These are phyloP conservation scores for Drosophila takahashii DNA, from an alignment of 1,140 invertebrate species.

Conservation along the genomic window DNA sequence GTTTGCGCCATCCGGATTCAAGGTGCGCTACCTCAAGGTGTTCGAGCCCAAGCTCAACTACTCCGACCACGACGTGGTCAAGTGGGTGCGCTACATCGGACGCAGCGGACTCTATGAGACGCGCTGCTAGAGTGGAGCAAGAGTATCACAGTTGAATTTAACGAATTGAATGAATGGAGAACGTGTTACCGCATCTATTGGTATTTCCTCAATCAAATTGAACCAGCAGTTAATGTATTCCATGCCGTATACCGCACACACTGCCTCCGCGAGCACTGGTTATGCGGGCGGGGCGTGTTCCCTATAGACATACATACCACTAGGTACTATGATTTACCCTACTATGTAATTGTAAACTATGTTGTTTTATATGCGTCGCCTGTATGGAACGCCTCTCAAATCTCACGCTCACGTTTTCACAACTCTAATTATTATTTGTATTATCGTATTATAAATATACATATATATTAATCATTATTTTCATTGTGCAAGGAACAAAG, in stretches of 20 bases:
- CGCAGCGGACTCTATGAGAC: slow-evolving; percentile 99
- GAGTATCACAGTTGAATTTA: slow-evolving; percentile 66
- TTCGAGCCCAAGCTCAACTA: slow-evolving; percentile 99
- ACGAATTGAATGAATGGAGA: slow-evolving; percentile 31
- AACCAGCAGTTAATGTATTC: slow-evolving; percentile 74
- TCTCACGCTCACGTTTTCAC: slow-evolving; percentile 66
- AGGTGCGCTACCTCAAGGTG: slow-evolving; percentile 99
- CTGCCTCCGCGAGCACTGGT: slow-evolving; percentile 24
- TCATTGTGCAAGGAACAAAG: slow-evolving; percentile 60
- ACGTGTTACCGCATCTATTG: slow-evolving; percentile 55
- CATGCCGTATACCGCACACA: slow-evolving; percentile 45
- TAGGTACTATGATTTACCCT: slow-evolving; percentile 69
- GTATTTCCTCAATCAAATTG: slow-evolving; percentile 78
- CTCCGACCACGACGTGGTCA: slow-evolving; percentile 99
- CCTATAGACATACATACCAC: slow-evolving; percentile 74
- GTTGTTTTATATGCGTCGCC: slow-evolving; percentile 65
- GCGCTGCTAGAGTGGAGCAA: slow-evolving; percentile 90
- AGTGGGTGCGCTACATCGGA: slow-evolving; percentile 99
- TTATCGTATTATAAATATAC: slow-evolving; percentile 68
- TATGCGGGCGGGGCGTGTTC: slow-evolving; percentile 34
- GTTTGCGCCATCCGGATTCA: slow-evolving; percentile 99
- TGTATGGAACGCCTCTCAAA: slow-evolving; percentile 63
- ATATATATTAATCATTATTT: slow-evolving; percentile 50
- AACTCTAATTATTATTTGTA: slow-evolving; percentile 66
- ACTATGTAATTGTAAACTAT: slow-evolving; percentile 64